Evolutionary conservation across 2,113 vertebrate genomes (phyloP).

Genomic region (Neofelis nebulosa): DNA sequence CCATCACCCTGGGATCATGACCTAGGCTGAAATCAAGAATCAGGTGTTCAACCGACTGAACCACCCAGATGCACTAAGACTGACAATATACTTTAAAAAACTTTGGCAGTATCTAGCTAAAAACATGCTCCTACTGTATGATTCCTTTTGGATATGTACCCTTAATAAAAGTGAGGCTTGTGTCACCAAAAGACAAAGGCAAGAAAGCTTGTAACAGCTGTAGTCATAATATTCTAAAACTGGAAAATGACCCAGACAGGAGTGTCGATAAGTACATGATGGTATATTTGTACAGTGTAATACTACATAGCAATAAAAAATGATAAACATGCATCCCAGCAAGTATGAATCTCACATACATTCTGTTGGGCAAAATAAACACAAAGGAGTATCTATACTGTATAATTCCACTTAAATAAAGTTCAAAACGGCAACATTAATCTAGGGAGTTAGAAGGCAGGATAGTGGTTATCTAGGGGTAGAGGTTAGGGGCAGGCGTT

Average conservation of each 20-base stretch:
- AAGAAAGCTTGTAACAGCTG: background rate
- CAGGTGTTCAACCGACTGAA: too few relatives aligned
- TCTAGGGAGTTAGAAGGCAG: background rate
- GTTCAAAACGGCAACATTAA: background rate
- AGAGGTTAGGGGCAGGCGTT: background rate
- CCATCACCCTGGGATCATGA: too few relatives aligned
- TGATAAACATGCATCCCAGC: too few relatives aligned
- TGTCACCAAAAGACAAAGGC: background rate
- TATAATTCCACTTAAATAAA: background rate
- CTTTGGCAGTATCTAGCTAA: background rate
- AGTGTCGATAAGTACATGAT: background rate
- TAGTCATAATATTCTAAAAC: background rate
- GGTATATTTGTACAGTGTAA: too few relatives aligned
- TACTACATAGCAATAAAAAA: background rate
- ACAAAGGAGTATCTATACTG: background rate
- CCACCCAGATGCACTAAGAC: background rate
- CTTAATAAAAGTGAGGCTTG: background rate
- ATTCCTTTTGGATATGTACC: background rate
- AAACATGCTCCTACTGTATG: fast-evolving
- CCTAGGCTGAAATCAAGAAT: too few relatives aligned
- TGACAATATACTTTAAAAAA: background rate
- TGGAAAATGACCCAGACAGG: background rate
- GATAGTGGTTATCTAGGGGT: background rate
- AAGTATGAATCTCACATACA: background rate
- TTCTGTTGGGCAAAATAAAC: background rate